Evolutionary conservation across 2,888 invertebrate species (phyloP).

Genomic region (Myopa tessellatipennis): DNA sequence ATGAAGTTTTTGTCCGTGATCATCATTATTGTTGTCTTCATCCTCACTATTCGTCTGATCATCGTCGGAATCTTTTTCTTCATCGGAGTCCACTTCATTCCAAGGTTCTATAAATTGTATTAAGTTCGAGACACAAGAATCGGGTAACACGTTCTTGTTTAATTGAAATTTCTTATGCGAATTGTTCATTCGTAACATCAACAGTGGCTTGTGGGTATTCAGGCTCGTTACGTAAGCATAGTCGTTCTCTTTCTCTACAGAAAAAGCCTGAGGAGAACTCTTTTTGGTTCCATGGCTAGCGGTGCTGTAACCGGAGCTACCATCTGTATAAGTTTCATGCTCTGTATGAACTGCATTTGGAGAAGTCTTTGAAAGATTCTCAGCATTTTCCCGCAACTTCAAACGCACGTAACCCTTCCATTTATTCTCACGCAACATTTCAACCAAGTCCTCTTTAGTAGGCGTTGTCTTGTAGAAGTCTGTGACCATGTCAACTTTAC

Average conservation of each 20-base stretch:
- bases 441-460: slow-evolving; percentile 54
- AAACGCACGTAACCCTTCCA: slow-evolving; percentile 66
- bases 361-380: slow-evolving; percentile 19
- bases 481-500: slow-evolving; percentile 73
- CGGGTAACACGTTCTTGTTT: slow-evolving; percentile 59
- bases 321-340: slow-evolving; percentile 56
- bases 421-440: slow-evolving; percentile 57
- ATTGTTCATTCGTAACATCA: slow-evolving; percentile 54
- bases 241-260: slow-evolving; percentile 50
- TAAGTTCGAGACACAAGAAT: slow-evolving; percentile 59
- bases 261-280: neutral
- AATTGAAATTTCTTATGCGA: slow-evolving; percentile 42
- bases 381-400: slow-evolving; percentile 57
- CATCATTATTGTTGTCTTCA: slow-evolving; percentile 4
- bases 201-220: slow-evolving; percentile 72
- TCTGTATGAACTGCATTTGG: slow-evolving; percentile 20
- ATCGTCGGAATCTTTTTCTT: slow-evolving; percentile 51
- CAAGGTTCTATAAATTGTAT: slow-evolving; percentile 55
- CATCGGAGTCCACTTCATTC: slow-evolving; percentile 53
- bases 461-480: slow-evolving; percentile 62
- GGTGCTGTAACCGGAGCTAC: slow-evolving; percentile 58
- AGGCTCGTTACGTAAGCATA: slow-evolving; percentile 74
- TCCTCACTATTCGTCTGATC: slow-evolving; percentile 44
- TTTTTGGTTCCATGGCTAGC: slow-evolving; percentile 46
- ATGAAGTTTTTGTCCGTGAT: neutral